Evolutionary conservation across 2,797 vertebrate genomes (phyloP).

Genomic region (Lacerta viridis): DNA sequence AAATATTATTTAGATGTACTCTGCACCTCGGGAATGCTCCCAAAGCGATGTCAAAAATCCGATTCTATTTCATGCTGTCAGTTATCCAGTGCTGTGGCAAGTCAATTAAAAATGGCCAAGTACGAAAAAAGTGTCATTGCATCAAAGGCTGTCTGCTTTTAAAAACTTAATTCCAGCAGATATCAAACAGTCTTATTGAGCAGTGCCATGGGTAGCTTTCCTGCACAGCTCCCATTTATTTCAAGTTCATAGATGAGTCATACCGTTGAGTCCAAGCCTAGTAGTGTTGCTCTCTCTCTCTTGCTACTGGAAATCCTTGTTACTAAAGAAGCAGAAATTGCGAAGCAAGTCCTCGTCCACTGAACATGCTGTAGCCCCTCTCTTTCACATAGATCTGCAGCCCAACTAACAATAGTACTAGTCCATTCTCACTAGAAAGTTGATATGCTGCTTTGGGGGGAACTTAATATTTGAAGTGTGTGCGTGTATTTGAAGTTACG

Average conservation of each 20-base stretch:
- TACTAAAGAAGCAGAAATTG: background rate
- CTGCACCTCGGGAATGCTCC: background rate
- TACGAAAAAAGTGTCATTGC: background rate
- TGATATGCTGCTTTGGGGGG: constrained; percentile 48
- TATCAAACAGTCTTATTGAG: background rate
- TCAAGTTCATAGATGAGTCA: too few species aligned
- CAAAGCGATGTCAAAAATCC: background rate
- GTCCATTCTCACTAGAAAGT: constrained; percentile 16
- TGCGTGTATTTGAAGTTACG: constrained; percentile 31
- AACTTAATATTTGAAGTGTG: constrained; percentile 17
- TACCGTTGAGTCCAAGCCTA: too few species aligned
- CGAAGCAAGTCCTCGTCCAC: background rate
- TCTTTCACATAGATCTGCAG: background rate
- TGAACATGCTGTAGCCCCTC: too few species aligned
- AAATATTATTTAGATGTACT: background rate
- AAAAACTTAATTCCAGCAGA: background rate
- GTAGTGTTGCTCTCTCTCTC: background rate
- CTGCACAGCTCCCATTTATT: too few species aligned
- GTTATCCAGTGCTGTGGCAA: background rate
- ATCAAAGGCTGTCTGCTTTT: background rate
- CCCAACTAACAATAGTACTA: background rate
- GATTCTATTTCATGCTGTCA: background rate
- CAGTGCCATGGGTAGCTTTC: background rate
- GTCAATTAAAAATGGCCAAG: background rate
- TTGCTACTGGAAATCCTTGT: background rate